phyloP scores from a whole-genome alignment of 2,113 vertebrate genomes.

The Ailurus styani region DNA sequence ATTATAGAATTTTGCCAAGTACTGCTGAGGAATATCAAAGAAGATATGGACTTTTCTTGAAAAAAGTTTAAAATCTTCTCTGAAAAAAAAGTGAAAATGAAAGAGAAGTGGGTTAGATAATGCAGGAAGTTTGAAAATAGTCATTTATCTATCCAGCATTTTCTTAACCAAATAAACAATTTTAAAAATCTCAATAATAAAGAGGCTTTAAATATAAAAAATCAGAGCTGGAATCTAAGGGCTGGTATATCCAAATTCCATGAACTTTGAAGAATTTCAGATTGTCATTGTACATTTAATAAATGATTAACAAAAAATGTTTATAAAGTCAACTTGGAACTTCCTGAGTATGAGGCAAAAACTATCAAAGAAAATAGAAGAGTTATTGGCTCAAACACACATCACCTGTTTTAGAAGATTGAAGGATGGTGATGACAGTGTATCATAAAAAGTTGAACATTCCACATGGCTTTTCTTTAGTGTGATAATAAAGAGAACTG shows the following conservation, averaged over 20 bases:
- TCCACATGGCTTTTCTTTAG: not conserved
- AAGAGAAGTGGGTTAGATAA: not conserved
- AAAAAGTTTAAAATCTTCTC: not conserved
- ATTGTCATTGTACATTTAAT: not conserved
- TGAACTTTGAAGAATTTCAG: not conserved
- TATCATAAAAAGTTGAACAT: not conserved
- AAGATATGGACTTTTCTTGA: not conserved
- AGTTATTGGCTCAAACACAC: not conserved
- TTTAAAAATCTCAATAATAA: not conserved
- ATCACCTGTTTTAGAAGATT: not conserved
- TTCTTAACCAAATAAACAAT: not conserved
- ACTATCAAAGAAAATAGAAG: not conserved
- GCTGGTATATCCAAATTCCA: not conserved
- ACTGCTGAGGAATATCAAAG: not conserved
- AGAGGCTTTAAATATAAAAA: not conserved
- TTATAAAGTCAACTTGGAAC: not conserved
- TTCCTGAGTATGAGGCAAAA: not conserved
- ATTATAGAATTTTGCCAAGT: not conserved
- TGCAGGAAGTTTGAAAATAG: not conserved
- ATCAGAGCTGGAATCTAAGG: not conserved
- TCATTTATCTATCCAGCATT: not conserved
- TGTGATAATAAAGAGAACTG: not conserved
- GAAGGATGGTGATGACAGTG: accelerated
- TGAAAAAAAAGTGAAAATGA: not conserved
- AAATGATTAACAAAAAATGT: not conserved